Evolutionary conservation across 1,140 invertebrate genomes (phyloP), one percentile per base, ranked within the genome.

Genomic region (Lineus longissimus): DNA sequence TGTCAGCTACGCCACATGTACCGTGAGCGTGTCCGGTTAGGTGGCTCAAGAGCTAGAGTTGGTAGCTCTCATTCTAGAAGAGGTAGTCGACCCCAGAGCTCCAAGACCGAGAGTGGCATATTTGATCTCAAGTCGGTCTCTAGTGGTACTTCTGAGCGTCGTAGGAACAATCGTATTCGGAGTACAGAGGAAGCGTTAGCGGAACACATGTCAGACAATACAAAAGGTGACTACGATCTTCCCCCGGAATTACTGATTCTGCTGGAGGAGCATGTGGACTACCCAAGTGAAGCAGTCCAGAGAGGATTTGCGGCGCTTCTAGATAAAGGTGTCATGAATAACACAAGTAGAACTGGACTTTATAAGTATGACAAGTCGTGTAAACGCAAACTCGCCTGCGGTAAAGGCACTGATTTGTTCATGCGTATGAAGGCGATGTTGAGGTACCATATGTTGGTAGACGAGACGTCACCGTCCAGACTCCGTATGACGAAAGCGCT

Each of bases 1-100:
- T 73, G 70, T 43, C 72, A 69, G 55, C 59, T 68, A 55, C 25
- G 54, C 17, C 60, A 62, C 56, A 43, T 61, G 51, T 63, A 70
- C 43, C 51, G 41, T 2, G 62, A 61, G 25, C 23, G 25, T 30
- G 17, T 54, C 19, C 61, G 61, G 17, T 11, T 63, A 22, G 40
- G 45, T 45, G 55, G 51, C 40, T 55, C 41, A 9, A 25, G 41
- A 22, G 17, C 59, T 13, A 54, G 40, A 22, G 23, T 36, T 43
- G 60, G 55, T 13, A 25, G 17, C 1, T 29, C 19, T 54, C 45
- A 55, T 33, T 55, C 62, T 36, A 54, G 59, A 11, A 54, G 56
- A 23, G 33, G 31, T 33, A 51, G 59, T 47, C 47, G 29, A 29
- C 33, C 57, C 31, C 30, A 55, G 19, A 58, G 59, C 25, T 17